Evolutionary conservation across 1,140 invertebrate genomes (phyloP), one percentile per base, ranked within the genome.

Genomic region (Drosophila pruinosa): DNA sequence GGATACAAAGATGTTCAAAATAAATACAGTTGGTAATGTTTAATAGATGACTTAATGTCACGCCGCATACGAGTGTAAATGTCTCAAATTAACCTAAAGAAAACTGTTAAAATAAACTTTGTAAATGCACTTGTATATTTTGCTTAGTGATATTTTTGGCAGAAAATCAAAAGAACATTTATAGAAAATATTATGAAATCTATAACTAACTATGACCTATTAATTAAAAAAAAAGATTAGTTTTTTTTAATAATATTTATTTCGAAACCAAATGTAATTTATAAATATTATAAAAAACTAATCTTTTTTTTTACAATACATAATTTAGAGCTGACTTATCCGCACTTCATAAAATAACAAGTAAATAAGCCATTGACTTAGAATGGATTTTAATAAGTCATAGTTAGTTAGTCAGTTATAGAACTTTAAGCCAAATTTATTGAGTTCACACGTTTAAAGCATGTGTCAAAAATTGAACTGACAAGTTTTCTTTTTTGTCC

Each of bases 391-490:
- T n/a, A n/a, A n/a, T n/a, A n/a, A n/a, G n/a, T n/a, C n/a, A n/a
- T n/a, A n/a, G n/a, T n/a, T n/a, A n/a, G n/a, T n/a, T n/a, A n/a
- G n/a, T n/a, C n/a, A n/a, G n/a, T 8, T 31, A 8, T 5, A 31
- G 28, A 31, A 31, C 28, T 31, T 31, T 31, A 31, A 39, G 7
- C 36, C 7, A 17, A 6, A 24, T 22, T 24, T 47, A 26, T 26
- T 3, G 22, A 4, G 43, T n/a, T 26, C 14, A 24, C 5, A 0
- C 26, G 8, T 21, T 22, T 45, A 21, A n/a, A n/a, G 10, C 10
- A 53, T 14, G 50, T 63, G 22, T 70, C 50, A 70, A 26, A n/a
- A 39, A 26, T 47, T 21, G 8, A 19, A 5, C 7, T 34, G 39
- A 45, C 19, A 15, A 43, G 12, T 14, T 22, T 47, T 38, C 10